Evolutionary conservation across 2,888 invertebrate species (phyloP).

Genomic region (Pseudococcus viburni): DNA sequence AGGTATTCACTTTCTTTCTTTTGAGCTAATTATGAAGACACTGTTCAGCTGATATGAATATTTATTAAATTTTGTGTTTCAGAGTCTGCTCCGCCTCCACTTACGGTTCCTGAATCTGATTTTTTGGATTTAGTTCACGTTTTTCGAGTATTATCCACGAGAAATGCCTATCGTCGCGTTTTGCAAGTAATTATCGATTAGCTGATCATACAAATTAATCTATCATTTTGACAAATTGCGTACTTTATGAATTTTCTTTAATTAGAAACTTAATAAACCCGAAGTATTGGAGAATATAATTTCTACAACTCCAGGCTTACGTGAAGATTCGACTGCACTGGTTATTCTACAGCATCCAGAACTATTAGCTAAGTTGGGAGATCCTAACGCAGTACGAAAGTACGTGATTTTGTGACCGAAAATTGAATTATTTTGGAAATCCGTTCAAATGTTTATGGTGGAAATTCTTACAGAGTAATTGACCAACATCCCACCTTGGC

Average conservation of each 20-base stretch:
- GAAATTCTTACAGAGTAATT: slow-evolving; percentile 22
- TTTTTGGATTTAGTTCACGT: slow-evolving; percentile 56
- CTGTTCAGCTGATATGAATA: too few relatives aligned
- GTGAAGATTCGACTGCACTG: slow-evolving; percentile 65
- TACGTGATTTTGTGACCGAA: neutral
- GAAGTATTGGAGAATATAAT: slow-evolving; percentile 62
- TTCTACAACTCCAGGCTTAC: slow-evolving; percentile 49
- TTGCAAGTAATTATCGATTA: slow-evolving; percentile 14
- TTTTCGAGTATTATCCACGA: slow-evolving; percentile 58
- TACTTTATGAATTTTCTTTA: slow-evolving; percentile 9
- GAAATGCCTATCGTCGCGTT: slow-evolving; percentile 61
- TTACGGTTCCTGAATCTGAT: slow-evolving; percentile 44
- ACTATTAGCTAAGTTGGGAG: slow-evolving; percentile 62
- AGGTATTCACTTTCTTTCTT: slow-evolving; percentile 18
- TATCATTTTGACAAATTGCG: neutral
- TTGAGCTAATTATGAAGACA: too few relatives aligned
- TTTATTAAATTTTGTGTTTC: neutral
- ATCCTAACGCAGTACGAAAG: slow-evolving; percentile 60
- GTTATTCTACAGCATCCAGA: slow-evolving; percentile 67
- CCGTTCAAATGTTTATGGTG: neutral
- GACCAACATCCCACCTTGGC: slow-evolving; percentile 66
- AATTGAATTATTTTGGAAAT: neutral
- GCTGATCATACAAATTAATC: neutral
- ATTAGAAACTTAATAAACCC: slow-evolving; percentile 58
- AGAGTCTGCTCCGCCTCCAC: slow-evolving; percentile 25